These are phyloP conservation scores for Choristoneura rosaceana DNA, from an alignment of 2,888 invertebrate genomes.

Conservation along the genomic window DNA sequence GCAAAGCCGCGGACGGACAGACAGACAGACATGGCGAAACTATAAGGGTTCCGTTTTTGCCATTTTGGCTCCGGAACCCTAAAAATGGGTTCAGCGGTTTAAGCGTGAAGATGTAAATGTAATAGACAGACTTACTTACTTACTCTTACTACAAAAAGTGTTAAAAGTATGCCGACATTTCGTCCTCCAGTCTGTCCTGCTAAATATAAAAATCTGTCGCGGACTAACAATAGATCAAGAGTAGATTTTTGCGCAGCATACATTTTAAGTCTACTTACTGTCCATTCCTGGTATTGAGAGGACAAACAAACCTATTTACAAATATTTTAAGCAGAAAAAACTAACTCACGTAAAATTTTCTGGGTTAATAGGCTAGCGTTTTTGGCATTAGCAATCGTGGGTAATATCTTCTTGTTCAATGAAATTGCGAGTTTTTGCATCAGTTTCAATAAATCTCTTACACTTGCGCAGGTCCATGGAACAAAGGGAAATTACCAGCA, in stretches of 20 bases:
- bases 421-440: neutral
- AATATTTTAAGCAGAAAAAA: neutral
- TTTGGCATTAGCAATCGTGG: too few relatives aligned
- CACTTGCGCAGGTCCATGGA: too few relatives aligned
- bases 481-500: too few relatives aligned
- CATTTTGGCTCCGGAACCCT: too few relatives aligned
- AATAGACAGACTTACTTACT: too few relatives aligned
- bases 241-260: slow-evolving; percentile 14
- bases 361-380: neutral
- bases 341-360: neutral
- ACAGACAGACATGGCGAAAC: too few relatives aligned
- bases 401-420: too few relatives aligned
- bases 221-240: slow-evolving; percentile 30
- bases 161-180: neutral
- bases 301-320: slow-evolving; percentile 9
- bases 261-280: slow-evolving; percentile 9
- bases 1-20: too few relatives aligned
- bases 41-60: too few relatives aligned
- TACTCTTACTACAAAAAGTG: neutral
- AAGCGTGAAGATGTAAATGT: too few relatives aligned
- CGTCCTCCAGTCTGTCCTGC: slow-evolving; percentile 28
- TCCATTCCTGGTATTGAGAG: slow-evolving; percentile 20
- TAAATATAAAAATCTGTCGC: slow-evolving; percentile 28
- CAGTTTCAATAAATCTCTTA: too few relatives aligned
- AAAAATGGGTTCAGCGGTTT: too few relatives aligned